Conservation (phyloP, 2,797 vertebrate genomes). For the Bucorvus abyssinicus region DNA sequence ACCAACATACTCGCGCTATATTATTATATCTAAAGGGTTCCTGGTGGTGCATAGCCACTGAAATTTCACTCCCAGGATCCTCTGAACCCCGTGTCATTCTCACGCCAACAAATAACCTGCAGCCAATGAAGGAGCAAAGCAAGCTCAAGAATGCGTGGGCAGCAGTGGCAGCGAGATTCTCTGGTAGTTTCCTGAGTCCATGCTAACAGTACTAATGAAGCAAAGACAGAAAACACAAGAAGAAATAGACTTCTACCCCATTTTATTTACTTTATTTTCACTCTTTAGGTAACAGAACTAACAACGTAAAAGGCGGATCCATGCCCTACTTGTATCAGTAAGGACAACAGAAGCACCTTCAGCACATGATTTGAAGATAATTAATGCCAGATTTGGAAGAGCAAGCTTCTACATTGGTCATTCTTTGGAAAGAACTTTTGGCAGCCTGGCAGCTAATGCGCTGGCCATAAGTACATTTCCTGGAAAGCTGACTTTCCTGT, state of each 20-base stretch:
- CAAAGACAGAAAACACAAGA: background rate
- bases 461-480: background rate
- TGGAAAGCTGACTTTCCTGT: background rate
- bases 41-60: background rate
- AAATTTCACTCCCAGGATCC: background rate
- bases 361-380: background rate
- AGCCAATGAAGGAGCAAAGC: background rate
- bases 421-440: background rate
- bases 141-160: background rate
- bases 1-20: background rate
- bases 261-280: background rate
- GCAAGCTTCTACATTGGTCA: background rate
- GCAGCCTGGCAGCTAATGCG: background rate
- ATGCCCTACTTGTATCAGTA: background rate
- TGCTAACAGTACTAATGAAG: background rate
- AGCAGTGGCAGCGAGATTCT: background rate
- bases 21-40: background rate
- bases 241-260: background rate
- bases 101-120: background rate
- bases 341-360: background rate
- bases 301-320: background rate
- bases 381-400: background rate
- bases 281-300: background rate
- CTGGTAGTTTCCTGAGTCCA: background rate
- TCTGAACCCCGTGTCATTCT: background rate